Base-by-base conservation (phyloP, 1,140 invertebrate genomes). In the Neuroterus valhalla region DNA sequence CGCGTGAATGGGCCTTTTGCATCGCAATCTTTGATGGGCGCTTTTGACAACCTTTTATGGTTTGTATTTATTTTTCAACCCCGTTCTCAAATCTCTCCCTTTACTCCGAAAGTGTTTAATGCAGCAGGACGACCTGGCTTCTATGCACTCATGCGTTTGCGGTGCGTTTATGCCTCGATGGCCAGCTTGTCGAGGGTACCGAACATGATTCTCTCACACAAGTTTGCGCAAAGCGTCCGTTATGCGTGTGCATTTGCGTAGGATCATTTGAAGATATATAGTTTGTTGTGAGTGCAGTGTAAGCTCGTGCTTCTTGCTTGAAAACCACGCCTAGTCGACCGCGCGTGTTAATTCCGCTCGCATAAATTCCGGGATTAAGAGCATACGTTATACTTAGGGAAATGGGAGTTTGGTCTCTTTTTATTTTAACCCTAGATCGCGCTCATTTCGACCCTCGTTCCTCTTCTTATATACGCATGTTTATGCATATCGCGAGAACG, bases 301-400 rank as follows among this genome's bases (percentile, higher is more conserved):
- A 48, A 19, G 46, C 17, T 48, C 46, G 46, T 48, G 50, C 50
- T 31, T 62, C 55, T 26, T 62, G 55, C 6, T 48, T 48, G 46
- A 48, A 62, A 62, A 62, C 55, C 55, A 62, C 55, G 68, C 55
- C 66, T 43, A 70, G 72, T 45, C 62, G 77, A 76, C 52, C 52
- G 78, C 71, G 78, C 81, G 78, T 81, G 84, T 85, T 86, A 86
- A 86, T 86, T 86, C 84, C 82, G 80, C 80, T 84, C 84, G 84
- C 80, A 85, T 86, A 86, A 86, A 86, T 86, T 85, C 76, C 46
- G 31, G 84, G 85, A 85, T 86, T 86, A 86, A 86, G 82, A 79
- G 85, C 84, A 86, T 86, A 85, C 82, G 85, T 86, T 86, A 83
- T 86, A 83, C 85, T 86, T 86, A 86, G 84, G 82, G 84, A 86